Evolutionary conservation across 64 coral and sea anemone genomes (phyloP), one percentile per base, ranked within the genome.

Genomic region (Porites lutea): DNA sequence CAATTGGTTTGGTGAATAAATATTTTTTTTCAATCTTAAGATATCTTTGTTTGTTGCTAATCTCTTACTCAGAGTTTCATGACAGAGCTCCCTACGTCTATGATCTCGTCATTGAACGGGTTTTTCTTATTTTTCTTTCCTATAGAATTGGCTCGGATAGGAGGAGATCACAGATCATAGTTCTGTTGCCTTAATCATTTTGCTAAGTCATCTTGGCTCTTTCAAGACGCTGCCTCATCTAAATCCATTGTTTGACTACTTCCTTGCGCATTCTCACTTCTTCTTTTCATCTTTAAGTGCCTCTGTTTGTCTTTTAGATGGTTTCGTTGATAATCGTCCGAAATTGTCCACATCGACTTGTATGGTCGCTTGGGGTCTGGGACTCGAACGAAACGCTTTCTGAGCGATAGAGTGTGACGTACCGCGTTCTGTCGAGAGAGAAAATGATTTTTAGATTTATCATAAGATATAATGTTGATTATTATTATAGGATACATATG

Each of bases 261-360:
- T 69, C 64, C 45, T 68, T 84, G 61, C 22, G 23, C 69, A 7
- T 15, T 47, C 81, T 67, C 47, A 3, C 13, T 22, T 45, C 45
- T 68, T 23, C 44, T 19, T 51, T 64, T 65, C 3, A 50, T 69
- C 81, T 69, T 84, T 11, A 48, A 51, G 52, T 66, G 60, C 18
- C 61, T 83, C 18, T 46, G 7, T 45, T 65, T 65, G 45, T 65
- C 60, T 49, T 84, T 84, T 61, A 84, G 46, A 48, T 84, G 81
- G 63, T 69, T 84, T 84, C 81, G 49, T 65, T 84, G 61, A 52
- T 84, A 68, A 22, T 84, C 81, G 6, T 23, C 48, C 4, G 81
- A 84, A 84, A 84, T 52, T 52, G 81, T 84, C 81, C 81, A 84
- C 81, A 84, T 84, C n/a, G 81, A 84, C 44, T 64, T 84, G 47